A percentile compares a stretch with the other conserved stretches of the same genome.
Evolutionary conservation across 2,113 vertebrate species (phyloP).

Genomic region (Dermatemys mawii): DNA sequence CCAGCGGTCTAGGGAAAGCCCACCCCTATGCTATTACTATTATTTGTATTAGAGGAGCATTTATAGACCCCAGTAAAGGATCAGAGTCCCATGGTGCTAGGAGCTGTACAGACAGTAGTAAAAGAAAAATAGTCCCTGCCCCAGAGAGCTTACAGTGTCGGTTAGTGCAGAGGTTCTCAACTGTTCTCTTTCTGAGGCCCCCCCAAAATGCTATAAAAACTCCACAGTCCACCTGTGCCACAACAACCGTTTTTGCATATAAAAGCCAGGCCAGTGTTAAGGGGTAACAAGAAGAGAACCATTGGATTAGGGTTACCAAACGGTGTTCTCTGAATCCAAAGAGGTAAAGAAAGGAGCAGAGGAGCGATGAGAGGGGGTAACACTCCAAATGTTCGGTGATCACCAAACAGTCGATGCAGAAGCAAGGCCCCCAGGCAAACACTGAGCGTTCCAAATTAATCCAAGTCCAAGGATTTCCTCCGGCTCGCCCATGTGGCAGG

Average conservation of each 20-base stretch:
- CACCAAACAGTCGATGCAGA: background rate
- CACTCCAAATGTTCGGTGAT: background rate
- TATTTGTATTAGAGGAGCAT: background rate
- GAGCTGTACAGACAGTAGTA: background rate
- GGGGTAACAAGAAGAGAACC: no score
- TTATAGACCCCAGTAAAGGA: background rate
- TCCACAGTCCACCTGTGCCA: no score
- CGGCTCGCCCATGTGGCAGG: background rate
- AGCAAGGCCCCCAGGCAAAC: no score
- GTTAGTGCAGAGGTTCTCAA: no score
- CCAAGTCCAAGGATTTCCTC: background rate
- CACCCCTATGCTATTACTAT: background rate
- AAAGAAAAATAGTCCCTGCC: background rate
- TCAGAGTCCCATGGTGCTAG: background rate
- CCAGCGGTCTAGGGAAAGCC: background rate
- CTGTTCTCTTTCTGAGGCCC: no score
- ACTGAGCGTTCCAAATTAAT: background rate
- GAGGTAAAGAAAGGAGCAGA: background rate
- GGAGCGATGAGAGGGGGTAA: background rate
- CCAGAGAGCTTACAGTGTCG: background rate
- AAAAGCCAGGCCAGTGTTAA: no score
- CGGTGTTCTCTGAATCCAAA: background rate
- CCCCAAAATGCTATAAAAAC: no score
- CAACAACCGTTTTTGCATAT: no score
- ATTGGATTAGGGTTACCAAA: background rate